Percentiles rank a stretch among this genome's conserved stretches.
phyloP scores from a whole-genome alignment of 2,888 invertebrate species.

The Melanophora roralis region DNA sequence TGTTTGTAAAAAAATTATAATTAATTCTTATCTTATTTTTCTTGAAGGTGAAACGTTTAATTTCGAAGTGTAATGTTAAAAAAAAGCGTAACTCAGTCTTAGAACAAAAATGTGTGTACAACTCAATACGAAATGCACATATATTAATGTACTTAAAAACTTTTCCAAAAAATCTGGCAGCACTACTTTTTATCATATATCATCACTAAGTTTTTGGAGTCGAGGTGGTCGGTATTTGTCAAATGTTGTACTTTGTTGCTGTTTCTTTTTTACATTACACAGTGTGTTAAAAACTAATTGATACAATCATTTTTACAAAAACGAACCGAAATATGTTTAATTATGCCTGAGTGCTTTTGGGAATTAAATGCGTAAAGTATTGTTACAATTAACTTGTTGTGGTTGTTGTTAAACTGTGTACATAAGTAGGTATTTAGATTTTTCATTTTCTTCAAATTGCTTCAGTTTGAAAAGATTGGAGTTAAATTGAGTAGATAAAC shows the following conservation, averaged over 20 bases:
- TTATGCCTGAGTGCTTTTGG: constrained; percentile 34
- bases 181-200: no score
- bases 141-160: no score
- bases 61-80: no score
- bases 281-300: constrained; percentile 43
- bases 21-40: no score
- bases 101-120: no score
- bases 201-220: not conserved
- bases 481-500: constrained; percentile 38
- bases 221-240: constrained; percentile 67
- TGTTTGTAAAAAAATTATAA: no score
- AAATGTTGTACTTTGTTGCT: constrained; percentile 23
- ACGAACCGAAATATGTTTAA: constrained; percentile 3
- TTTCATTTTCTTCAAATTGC: not conserved
- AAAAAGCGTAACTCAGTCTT: no score
- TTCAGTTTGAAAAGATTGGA: not conserved
- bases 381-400: constrained; percentile 26
- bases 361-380: constrained; percentile 46
- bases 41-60: no score
- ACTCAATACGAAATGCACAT: no score
- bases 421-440: not conserved
- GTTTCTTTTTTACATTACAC: constrained; percentile 32
- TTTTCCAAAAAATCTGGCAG: no score
- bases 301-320: constrained; percentile 44
- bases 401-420: no score